These are phyloP conservation scores for Abscondita cerata DNA, from an alignment of 2,888 invertebrate genomes.

Conservation along the genomic window DNA sequence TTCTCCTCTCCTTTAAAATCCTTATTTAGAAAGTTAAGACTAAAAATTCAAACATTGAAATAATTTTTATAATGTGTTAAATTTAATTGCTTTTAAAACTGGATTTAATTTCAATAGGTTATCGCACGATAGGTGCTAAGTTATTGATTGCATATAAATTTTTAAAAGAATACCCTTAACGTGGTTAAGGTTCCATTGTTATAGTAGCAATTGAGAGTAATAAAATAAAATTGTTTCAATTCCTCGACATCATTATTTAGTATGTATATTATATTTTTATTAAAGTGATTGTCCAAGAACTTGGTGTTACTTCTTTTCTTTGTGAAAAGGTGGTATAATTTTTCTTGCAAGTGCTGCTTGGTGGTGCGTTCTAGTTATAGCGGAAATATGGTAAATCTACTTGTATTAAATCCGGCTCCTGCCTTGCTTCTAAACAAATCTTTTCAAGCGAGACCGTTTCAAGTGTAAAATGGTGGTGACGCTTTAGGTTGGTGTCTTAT, in stretches of 20 bases:
- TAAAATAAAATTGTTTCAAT: neutral
- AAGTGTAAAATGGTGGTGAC: slow-evolving; percentile 46
- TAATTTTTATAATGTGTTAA: no score
- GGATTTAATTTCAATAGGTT: no score
- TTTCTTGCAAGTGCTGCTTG: slow-evolving; percentile 36
- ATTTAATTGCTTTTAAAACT: no score
- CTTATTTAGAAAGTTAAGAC: no score
- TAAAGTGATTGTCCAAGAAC: slow-evolving; percentile 9
- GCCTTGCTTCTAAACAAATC: slow-evolving; percentile 47
- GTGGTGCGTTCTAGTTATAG: slow-evolving; percentile 45
- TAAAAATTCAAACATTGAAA: no score
- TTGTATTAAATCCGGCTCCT: slow-evolving; percentile 45
- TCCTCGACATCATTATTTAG: slow-evolving; percentile 17
- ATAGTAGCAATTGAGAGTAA: no score
- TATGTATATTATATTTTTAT: slow-evolving; percentile 26
- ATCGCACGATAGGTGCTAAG: no score
- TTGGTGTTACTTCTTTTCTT: slow-evolving; percentile 32
- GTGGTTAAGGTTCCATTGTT: no score
- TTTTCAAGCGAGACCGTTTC: slow-evolving; percentile 46
- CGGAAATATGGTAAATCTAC: slow-evolving; percentile 48
- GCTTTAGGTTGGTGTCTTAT: slow-evolving; percentile 38
- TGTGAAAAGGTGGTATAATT: slow-evolving; percentile 39
- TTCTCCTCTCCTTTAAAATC: no score
- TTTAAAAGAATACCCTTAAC: no score
- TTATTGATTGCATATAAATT: no score